phyloP scores from a whole-genome alignment of 2,113 vertebrate genomes.

The Ranitomeya imitator region DNA sequence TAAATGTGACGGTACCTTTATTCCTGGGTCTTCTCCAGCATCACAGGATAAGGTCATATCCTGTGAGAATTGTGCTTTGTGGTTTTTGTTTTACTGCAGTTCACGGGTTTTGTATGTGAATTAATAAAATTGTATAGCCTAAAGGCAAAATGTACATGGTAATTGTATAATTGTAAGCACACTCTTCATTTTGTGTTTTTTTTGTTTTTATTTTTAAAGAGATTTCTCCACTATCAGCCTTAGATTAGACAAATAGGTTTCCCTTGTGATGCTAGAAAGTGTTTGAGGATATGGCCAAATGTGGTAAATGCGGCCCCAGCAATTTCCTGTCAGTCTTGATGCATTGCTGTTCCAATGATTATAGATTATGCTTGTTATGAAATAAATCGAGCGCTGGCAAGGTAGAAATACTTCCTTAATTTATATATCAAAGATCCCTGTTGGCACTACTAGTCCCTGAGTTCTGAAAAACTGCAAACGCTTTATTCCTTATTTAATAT shows the following conservation, averaged over 20 bases:
- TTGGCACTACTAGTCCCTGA: conserved; percentile 18
- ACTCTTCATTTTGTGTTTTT: no score
- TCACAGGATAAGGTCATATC: background rate
- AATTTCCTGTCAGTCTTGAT: conserved; percentile 38
- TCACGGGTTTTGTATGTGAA: background rate
- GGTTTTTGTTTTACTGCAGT: background rate
- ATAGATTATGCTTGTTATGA: conserved; percentile 55
- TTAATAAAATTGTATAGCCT: background rate
- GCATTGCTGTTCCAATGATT: conserved; percentile 52
- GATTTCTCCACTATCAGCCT: background rate
- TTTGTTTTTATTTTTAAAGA: no score
- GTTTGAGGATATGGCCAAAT: conserved; percentile 20
- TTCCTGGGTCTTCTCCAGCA: background rate
- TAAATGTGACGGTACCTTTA: no score
- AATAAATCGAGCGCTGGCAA: conserved; percentile 52
- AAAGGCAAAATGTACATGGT: no score
- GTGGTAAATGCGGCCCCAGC: conserved; percentile 8
- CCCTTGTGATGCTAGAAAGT: background rate
- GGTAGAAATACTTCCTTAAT: conserved; percentile 46
- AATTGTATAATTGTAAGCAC: no score
- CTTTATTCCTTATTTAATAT: background rate
- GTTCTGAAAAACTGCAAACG: conserved; percentile 6
- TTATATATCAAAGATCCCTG: conserved; percentile 42
- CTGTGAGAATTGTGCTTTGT: background rate
- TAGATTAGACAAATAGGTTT: background rate